A percentile compares a stretch with the other conserved stretches of the same genome.
Conservation (phyloP, 2,888 invertebrate genomes). For the Heteropelma amictum region DNA sequence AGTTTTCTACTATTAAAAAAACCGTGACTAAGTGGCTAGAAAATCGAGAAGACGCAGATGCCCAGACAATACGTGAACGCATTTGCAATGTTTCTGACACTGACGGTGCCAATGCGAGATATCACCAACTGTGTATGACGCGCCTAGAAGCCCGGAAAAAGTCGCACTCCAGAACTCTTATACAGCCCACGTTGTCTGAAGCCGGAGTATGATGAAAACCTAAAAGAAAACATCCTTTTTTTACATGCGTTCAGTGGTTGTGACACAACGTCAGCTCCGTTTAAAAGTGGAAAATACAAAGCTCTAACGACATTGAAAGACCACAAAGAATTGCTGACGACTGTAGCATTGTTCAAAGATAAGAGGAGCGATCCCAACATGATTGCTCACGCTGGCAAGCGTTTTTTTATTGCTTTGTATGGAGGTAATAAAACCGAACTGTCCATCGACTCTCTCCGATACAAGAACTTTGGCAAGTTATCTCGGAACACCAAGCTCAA, state of each 20-base stretch:
- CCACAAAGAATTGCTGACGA: not conserved
- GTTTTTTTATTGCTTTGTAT: slow-evolving; percentile 54
- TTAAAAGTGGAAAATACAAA: not conserved
- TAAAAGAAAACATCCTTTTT: slow-evolving; percentile 52
- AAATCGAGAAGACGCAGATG: slow-evolving; percentile 6
- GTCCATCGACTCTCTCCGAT: slow-evolving; percentile 57
- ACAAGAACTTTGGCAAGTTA: slow-evolving; percentile 46
- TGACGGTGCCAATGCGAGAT: slow-evolving; percentile 7
- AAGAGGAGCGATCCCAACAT: slow-evolving; percentile 18
- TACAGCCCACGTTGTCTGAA: slow-evolving; percentile 24
- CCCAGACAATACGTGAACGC: slow-evolving; percentile 6
- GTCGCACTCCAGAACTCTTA: no score
- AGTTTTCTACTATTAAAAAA: not conserved
- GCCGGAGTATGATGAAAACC: slow-evolving; percentile 59
- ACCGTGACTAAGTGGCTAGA: not conserved
- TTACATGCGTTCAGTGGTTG: slow-evolving; percentile 59
- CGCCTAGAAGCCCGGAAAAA: not conserved
- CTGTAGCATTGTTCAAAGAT: slow-evolving; percentile 39
- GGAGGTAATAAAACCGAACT: slow-evolving; percentile 50
- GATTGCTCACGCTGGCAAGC: slow-evolving; percentile 48
- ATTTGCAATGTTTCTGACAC: slow-evolving; percentile 8
- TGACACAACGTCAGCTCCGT: slow-evolving; percentile 59
- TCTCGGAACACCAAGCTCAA: slow-evolving; percentile 46
- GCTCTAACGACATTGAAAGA: not conserved
- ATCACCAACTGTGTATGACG: slow-evolving; percentile 8